Conservation (phyloP, 1,140 invertebrate genomes). For the Penaeus vannamei region DNA sequence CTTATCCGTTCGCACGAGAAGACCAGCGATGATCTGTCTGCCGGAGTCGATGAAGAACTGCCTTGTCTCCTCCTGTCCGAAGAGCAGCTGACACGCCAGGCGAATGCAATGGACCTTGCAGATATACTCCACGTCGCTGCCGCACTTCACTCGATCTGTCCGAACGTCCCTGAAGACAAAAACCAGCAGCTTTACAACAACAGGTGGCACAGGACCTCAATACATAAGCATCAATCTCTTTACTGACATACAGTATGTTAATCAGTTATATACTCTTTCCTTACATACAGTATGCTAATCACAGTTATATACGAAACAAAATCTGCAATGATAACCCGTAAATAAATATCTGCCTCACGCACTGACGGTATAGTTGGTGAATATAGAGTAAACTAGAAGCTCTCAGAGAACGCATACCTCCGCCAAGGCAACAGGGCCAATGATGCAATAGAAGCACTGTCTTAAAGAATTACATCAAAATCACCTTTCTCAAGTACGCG, state of each 20-base stretch:
- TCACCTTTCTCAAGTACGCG: too few species aligned
- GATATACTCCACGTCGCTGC: slow-evolving; percentile 93
- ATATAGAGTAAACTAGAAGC: background rate
- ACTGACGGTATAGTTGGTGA: background rate
- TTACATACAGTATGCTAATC: too few species aligned
- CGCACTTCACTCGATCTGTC: slow-evolving; percentile 88
- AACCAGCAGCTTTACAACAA: background rate
- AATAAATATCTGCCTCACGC: background rate
- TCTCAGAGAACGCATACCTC: too few species aligned
- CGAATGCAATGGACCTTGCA: slow-evolving; percentile 94
- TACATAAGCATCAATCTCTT: too few species aligned
- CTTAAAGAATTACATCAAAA: too few species aligned
- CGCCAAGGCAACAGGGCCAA: too few species aligned
- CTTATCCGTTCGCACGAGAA: slow-evolving; percentile 87
- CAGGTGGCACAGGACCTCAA: too few species aligned
- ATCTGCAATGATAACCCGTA: too few species aligned
- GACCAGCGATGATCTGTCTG: slow-evolving; percentile 87
- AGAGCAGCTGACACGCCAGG: slow-evolving; percentile 86
- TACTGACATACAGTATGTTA: too few species aligned
- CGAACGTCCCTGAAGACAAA: slow-evolving; percentile 78
- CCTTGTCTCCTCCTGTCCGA: slow-evolving; percentile 81
- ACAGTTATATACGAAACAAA: too few species aligned
- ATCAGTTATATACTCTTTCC: too few species aligned
- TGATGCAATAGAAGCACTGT: too few species aligned
- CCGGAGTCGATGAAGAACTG: slow-evolving; percentile 91